A percentile compares a stretch with the other conserved stretches of the same genome.
phyloP scores from a whole-genome alignment of 2,113 vertebrate genomes.

The Lanius collurio region DNA sequence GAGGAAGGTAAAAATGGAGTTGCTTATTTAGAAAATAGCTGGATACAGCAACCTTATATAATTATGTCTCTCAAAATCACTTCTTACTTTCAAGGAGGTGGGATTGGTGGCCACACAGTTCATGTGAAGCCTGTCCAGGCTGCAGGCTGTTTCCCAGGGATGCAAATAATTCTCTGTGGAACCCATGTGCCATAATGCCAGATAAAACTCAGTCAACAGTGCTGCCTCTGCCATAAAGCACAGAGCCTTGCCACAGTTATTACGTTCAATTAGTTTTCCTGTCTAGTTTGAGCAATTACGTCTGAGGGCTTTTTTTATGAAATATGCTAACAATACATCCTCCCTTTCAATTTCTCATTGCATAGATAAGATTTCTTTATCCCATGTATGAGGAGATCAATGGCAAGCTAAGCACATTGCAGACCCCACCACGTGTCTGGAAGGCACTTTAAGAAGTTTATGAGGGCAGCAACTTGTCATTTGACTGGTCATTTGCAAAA shows the following conservation, averaged over 20 bases:
- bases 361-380: background rate
- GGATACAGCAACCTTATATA: background rate
- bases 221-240: background rate
- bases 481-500: constrained; percentile 4
- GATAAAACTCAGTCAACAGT: background rate
- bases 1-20: background rate
- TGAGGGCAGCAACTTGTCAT: background rate
- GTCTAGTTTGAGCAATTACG: constrained; percentile 39
- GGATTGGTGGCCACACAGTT: background rate
- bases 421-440: background rate
- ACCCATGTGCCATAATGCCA: background rate
- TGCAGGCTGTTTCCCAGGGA: background rate
- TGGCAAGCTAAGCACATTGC: background rate
- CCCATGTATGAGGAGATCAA: background rate
- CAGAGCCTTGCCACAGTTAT: background rate
- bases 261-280: constrained; percentile 35
- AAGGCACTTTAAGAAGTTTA: constrained; percentile 35
- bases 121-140: background rate
- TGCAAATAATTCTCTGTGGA: background rate
- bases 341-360: background rate
- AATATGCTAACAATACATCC: background rate
- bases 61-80: background rate
- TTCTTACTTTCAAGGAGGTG: background rate
- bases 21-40: background rate
- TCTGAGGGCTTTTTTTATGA: background rate